Base-by-base conservation (phyloP, 2,888 invertebrate genomes). In the Pseudococcus jackbeardsleyi region DNA sequence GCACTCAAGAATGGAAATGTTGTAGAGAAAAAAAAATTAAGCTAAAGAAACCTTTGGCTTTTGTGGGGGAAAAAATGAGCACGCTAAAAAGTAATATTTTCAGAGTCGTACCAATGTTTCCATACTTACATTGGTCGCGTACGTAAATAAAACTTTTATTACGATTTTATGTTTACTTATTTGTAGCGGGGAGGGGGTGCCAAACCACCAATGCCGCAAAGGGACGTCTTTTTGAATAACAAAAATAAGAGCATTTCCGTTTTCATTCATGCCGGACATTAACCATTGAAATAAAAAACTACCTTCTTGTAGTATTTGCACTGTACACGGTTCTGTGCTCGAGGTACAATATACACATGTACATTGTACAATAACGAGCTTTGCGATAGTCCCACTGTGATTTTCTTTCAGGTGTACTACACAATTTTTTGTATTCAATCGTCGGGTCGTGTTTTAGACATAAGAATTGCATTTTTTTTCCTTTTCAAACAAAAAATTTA, bases 61-160 rank as follows among this genome's bases (percentile, higher is more conserved):
- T 33, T 33, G 11, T 72, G 15, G 6, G 12, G 22, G 19, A 64
- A 72, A 72, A 72, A 72, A 72, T 72, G 19, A 15, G 68, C 68
- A 72, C 12, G 26, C 68, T 72, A 72, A 22, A 33, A 72, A 72
- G 68, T 72, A 72, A 72, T 72, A 72, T 72, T 72, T 72, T n/a
- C 68, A 33, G 12, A 64, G 22, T 72, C 68, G 68, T 59, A 59
- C 19, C n/a, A 59, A 72, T 72, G 15, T 72, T 72, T 72, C 33
- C 26, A 33, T 15, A 7, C 64, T 5, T 7, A 59, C 8, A 64
- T 64, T 17, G 9, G 59, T 59, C n/a, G 59, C 59, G 22, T 33
- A 72, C 33, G 26, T 72, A 15, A 72, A 72, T 72, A 33, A 72
- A 72, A 72, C 33, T 72, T 72, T 72, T 72, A 72, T 72, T 72